phyloP scores from a whole-genome alignment of 2,797 vertebrate species.

The Oreonectes daqikongensis region DNA sequence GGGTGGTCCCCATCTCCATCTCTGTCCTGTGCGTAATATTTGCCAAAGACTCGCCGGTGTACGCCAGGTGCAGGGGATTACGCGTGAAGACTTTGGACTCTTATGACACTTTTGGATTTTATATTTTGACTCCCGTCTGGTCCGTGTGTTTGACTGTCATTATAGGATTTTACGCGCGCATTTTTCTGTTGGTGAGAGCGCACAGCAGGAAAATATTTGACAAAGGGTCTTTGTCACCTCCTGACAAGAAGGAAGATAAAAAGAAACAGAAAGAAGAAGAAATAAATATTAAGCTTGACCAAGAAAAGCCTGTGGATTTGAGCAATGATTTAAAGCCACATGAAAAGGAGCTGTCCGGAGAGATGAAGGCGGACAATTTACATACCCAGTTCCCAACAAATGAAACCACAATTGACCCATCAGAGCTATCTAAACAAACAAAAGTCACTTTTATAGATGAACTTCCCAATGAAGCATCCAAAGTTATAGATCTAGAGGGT shows the following conservation, averaged over 20 bases:
- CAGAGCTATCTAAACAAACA: background rate
- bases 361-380: conserved; percentile 39
- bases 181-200: conserved; percentile 71
- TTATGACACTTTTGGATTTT: conserved; percentile 76
- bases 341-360: background rate
- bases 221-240: conserved; percentile 59
- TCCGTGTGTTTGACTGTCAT: conserved; percentile 70
- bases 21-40: conserved; percentile 66
- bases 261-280: conserved; percentile 37
- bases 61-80: conserved; percentile 67
- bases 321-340: conserved; percentile 11
- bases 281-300: conserved; percentile 1
- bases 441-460: conserved; percentile 16
- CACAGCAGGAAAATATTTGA: conserved; percentile 80
- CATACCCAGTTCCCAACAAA: conserved; percentile 17
- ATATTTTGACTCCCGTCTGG: conserved; percentile 77
- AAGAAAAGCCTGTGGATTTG: background rate
- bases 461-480: background rate
- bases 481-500: conserved; percentile 16
- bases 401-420: background rate
- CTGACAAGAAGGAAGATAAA: conserved; percentile 50
- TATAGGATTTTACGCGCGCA: conserved; percentile 72
- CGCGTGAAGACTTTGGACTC: conserved; percentile 31
- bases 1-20: conserved; percentile 67
- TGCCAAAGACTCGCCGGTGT: conserved; percentile 72